phyloP scores from a whole-genome alignment of 1,140 invertebrate species.

The Dendrolimus punctatus region DNA sequence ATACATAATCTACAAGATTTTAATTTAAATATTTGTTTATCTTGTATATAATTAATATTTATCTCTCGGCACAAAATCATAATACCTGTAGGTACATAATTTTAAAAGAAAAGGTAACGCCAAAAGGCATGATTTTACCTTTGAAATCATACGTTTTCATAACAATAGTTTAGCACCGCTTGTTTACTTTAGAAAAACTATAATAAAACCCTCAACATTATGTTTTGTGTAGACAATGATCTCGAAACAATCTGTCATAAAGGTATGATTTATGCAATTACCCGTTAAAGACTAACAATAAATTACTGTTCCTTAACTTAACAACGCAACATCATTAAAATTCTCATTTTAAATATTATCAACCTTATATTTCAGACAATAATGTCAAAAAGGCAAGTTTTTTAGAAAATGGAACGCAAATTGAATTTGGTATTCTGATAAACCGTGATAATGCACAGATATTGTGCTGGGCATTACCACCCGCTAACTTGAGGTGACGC shows the following conservation, averaged over 20 bases:
- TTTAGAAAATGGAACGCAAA: neutral
- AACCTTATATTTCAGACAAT: conserved; percentile 16
- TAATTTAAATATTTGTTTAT: too few relatives aligned
- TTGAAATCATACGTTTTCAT: neutral
- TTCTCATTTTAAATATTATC: conserved; percentile 12
- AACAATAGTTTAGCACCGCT: conserved; percentile 14
- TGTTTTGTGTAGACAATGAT: conserved; percentile 47
- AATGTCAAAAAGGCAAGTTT: conserved; percentile 2
- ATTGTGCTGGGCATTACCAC: conserved; percentile 56
- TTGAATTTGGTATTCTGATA: conserved; percentile 25
- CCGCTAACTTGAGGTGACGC: conserved; percentile 56
- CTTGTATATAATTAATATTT: too few relatives aligned
- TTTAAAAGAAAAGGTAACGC: too few relatives aligned
- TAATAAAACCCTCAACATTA: conserved; percentile 14
- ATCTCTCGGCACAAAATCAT: too few relatives aligned
- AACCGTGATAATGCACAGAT: conserved; percentile 60
- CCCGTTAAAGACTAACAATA: conserved; percentile 61
- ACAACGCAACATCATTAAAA: conserved; percentile 28
- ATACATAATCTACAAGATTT: too few relatives aligned
- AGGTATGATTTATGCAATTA: conserved; percentile 70
- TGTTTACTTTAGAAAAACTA: conserved; percentile 39
- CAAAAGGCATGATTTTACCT: too few relatives aligned
- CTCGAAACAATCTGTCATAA: conserved; percentile 60
- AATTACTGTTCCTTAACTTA: conserved; percentile 62
- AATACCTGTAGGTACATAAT: too few relatives aligned